Conservation (phyloP, 2,888 invertebrate species). For the Osedax fenrisi region DNA sequence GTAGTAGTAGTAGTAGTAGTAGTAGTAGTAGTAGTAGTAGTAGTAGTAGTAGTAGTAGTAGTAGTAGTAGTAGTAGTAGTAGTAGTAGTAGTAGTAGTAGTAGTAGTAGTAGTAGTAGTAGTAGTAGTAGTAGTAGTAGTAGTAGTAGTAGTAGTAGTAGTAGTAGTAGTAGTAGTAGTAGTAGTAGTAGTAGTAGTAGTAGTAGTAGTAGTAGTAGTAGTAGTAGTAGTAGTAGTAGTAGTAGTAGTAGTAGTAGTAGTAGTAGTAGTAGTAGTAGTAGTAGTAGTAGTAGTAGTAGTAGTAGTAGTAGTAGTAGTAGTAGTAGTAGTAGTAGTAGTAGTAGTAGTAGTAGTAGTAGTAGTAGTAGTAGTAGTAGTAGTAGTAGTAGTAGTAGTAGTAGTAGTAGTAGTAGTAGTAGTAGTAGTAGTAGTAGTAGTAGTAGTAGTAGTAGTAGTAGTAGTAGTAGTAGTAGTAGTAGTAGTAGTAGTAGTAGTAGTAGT, state of each 20-base stretch:
- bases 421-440: slow-evolving; percentile 22
- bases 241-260: slow-evolving; percentile 27
- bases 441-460: slow-evolving; percentile 12
- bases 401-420: slow-evolving; percentile 30
- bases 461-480: slow-evolving; percentile 32
- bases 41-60: too few relatives aligned
- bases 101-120: too few relatives aligned
- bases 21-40: too few relatives aligned
- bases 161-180: too few relatives aligned
- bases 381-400: slow-evolving; percentile 32
- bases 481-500: slow-evolving; percentile 23
- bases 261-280: slow-evolving; percentile 31
- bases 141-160: too few relatives aligned
- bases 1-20: too few relatives aligned
- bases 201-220: too few relatives aligned
- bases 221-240: slow-evolving; percentile 10
- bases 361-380: slow-evolving; percentile 33
- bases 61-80: too few relatives aligned
- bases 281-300: slow-evolving; percentile 33
- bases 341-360: slow-evolving; percentile 32
- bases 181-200: too few relatives aligned
- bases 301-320: slow-evolving; percentile 34
- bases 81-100: too few relatives aligned
- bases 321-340: slow-evolving; percentile 33
- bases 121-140: too few relatives aligned